These are phyloP conservation scores for Yponomeuta sedellus DNA, from an alignment of 2,888 invertebrate genomes.

Conservation along the genomic window DNA sequence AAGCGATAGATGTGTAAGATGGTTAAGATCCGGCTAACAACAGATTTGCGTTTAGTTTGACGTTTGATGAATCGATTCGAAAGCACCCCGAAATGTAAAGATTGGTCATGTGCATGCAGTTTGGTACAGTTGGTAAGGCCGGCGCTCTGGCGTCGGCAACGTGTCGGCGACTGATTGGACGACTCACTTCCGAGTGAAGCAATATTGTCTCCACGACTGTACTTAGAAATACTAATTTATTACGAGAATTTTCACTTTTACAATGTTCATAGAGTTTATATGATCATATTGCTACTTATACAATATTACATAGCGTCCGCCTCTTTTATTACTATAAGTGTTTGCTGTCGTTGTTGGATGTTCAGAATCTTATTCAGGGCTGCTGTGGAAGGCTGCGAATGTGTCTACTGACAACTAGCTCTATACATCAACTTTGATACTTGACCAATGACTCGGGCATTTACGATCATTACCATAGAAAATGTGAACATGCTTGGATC, in stretches of 20 bases:
- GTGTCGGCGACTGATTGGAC: constrained; percentile 70
- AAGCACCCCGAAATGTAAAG: constrained; percentile 35
- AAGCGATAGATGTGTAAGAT: constrained; percentile 36
- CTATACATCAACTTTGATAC: background rate
- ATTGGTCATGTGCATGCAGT: constrained; percentile 20
- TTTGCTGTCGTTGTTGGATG: constrained; percentile 45
- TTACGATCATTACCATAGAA: too few species aligned
- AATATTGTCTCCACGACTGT: constrained; percentile 72
- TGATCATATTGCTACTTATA: constrained; percentile 40
- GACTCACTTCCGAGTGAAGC: constrained; percentile 52
- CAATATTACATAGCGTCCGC: constrained; percentile 47
- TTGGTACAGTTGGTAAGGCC: constrained; percentile 36
- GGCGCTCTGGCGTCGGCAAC: constrained; percentile 25
- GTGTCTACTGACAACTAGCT: constrained; percentile 30
- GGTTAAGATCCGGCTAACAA: constrained; percentile 64
- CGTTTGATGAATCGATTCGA: constrained; percentile 49
- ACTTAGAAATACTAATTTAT: constrained; percentile 72
- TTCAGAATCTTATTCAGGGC: constrained; percentile 24
- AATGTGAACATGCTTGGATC: background rate
- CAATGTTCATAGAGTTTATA: constrained; percentile 68
- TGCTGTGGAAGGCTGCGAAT: constrained; percentile 28
- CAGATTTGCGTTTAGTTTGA: constrained; percentile 60
- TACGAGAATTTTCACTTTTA: constrained; percentile 70
- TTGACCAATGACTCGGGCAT: background rate
- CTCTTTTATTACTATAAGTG: constrained; percentile 57